Conservation (phyloP, 1,140 invertebrate genomes). For the Helicoverpa zea region DNA sequence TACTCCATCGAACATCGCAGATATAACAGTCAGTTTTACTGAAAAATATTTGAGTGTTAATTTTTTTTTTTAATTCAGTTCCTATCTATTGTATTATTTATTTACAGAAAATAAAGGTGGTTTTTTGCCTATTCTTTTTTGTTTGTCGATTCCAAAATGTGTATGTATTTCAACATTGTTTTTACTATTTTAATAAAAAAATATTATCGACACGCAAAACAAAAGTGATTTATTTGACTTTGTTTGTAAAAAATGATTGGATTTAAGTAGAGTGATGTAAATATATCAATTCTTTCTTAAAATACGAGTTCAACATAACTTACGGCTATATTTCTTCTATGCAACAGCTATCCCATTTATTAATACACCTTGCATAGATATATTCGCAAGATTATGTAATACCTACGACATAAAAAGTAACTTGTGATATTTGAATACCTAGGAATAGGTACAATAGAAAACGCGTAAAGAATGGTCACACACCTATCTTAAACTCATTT, state of each 20-base stretch:
- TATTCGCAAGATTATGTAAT: not conserved
- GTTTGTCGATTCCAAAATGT: too few species aligned
- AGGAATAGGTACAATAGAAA: not conserved
- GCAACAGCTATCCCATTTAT: conserved; percentile 1
- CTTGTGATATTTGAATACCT: not conserved
- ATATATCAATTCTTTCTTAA: not conserved
- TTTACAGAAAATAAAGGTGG: too few species aligned
- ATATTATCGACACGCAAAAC: too few species aligned
- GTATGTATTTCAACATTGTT: too few species aligned
- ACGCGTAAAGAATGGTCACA: not conserved
- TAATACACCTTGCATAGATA: not conserved
- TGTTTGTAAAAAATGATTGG: too few species aligned
- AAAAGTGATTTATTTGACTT: too few species aligned
- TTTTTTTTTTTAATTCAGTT: too few species aligned
- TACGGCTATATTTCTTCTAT: not conserved
- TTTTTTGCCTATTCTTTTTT: too few species aligned
- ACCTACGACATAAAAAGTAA: not conserved
- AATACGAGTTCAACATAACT: not conserved
- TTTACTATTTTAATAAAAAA: too few species aligned
- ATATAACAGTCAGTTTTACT: not conserved
- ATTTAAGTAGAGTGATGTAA: too few species aligned
- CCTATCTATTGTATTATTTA: too few species aligned
- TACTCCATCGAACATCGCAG: not conserved
- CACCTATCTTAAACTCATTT: not conserved
- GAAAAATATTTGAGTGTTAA: not conserved